Percentiles rank a stretch among this genome's conserved stretches.
Conservation (phyloP, 2,888 invertebrate species). For the Andrena fulva region DNA sequence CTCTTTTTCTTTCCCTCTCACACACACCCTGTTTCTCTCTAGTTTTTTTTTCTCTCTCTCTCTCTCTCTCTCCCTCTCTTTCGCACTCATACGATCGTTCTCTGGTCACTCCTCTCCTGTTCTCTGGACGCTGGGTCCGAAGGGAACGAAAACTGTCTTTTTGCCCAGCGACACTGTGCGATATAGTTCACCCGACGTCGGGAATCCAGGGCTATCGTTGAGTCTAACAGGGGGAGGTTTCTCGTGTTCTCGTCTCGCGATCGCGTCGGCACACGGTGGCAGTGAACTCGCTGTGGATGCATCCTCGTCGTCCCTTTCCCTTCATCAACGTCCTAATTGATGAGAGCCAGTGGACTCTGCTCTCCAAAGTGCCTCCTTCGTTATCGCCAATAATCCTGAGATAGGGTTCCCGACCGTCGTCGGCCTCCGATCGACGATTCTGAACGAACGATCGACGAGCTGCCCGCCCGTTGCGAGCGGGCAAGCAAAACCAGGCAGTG, state of each 20-base stretch:
- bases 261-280: conserved; percentile 33
- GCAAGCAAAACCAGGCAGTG: conserved; percentile 18
- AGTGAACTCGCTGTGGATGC: conserved; percentile 32
- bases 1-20: conserved; percentile 33
- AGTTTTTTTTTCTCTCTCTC: background rate
- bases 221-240: background rate
- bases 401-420: background rate
- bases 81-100: conserved; percentile 33
- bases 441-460: conserved; percentile 7
- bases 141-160: conserved; percentile 14
- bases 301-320: background rate
- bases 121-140: conserved; percentile 11
- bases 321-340: conserved; percentile 61
- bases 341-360: conserved; percentile 27
- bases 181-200: conserved; percentile 18
- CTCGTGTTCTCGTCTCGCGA: conserved; percentile 52
- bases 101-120: conserved; percentile 15
- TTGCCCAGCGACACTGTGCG: conserved; percentile 17
- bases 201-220: conserved; percentile 14
- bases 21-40: conserved; percentile 24
- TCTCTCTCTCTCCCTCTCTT: conserved; percentile 2
- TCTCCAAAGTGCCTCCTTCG: background rate
- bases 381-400: background rate
- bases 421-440: background rate
- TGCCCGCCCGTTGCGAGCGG: background rate